Conservation (phyloP, 53 echinoderm and acorn worm species). For the Glandiceps talaboti region DNA sequence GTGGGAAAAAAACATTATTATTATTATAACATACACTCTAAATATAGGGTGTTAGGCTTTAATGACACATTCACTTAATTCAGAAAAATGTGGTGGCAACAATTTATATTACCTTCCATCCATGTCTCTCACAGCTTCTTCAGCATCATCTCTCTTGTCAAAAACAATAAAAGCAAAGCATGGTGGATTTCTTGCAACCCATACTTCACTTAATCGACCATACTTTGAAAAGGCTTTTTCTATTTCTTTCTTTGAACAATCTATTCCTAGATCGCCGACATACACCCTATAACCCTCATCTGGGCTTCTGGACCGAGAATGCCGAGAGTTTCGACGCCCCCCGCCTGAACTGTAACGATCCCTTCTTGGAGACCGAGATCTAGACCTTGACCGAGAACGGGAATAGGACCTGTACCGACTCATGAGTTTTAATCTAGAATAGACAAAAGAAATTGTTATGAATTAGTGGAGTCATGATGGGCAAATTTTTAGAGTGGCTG, state of each 20-base stretch:
- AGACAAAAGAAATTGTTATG: too few species aligned
- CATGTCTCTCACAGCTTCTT: slow-evolving; percentile 8
- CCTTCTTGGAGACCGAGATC: background rate
- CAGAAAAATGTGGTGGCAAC: too few species aligned
- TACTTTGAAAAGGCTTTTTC: slow-evolving; percentile 7
- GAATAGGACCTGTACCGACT: background rate
- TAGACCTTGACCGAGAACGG: background rate
- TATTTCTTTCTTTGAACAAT: background rate
- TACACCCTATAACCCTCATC: slow-evolving; percentile 7
- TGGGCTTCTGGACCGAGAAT: background rate
- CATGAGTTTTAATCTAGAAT: background rate
- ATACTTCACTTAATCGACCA: slow-evolving; percentile 2
- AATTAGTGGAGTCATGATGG: too few species aligned
- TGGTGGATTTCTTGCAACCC: slow-evolving; percentile 9
- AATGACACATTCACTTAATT: too few species aligned
- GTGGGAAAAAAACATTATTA: too few species aligned
- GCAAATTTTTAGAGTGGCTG: too few species aligned
- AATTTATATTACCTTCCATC: slow-evolving; percentile 2
- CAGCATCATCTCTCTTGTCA: slow-evolving; percentile 6
- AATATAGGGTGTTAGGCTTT: too few species aligned
- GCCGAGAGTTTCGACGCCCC: background rate
- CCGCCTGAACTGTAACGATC: background rate
- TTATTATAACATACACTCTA: too few species aligned
- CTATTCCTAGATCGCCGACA: slow-evolving; percentile 1
- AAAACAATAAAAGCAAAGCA: slow-evolving; percentile 11